Evolutionary conservation across 1,140 invertebrate species (phyloP), one percentile per base, ranked within the genome.

Genomic region (Elysia chlorotica): DNA sequence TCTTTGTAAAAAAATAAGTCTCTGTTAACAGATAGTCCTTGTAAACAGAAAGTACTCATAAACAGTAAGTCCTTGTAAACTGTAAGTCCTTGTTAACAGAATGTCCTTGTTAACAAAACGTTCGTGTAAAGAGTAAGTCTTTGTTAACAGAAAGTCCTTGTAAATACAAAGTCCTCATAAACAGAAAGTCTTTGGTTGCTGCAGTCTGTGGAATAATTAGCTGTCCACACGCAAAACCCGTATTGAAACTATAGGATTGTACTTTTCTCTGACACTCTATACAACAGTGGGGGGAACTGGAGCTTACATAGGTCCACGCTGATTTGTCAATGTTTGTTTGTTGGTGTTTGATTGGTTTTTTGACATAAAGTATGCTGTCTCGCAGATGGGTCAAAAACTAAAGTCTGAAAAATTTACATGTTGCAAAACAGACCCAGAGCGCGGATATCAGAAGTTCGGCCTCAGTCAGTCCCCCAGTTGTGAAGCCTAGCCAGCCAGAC

Each of bases 151-250:
- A 63, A 67, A 37, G 41, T 66, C 21, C 65, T 10, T 4, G 53
- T 23, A 53, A 61, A 36, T 25, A 65, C 1, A n/a, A 28, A 10
- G 67, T 54, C 54, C 63, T 62, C 48, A 37, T 56, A 33, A 71
- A 37, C 35, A 56, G 69, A 62, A n/a, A 62, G 23, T 6, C 14
- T 25, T 23, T 63, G 61, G 35, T 63, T 33, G 25, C 35, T 17
- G 37, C 14, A 23, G 17, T 28, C 10, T 37, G 0, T 2, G 14
- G 38, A 17, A 36, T n/a, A 23, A 31, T n/a, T 23, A 65, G 6
- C 14, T 37, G 37, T 10, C 10, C 36, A 65, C 36, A 36, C 36
- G 4, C 36, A 65, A 31, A 33, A 25, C 14, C 36, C 10, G 14
- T 14, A 14, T 10, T 23, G 25, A 31, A 3, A 31, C 28, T 6